A percentile compares a stretch with the other conserved stretches of the same genome.
These are phyloP conservation scores for Psittacula derbiana DNA, from an alignment of 2,797 vertebrate species.

Conservation along the genomic window DNA sequence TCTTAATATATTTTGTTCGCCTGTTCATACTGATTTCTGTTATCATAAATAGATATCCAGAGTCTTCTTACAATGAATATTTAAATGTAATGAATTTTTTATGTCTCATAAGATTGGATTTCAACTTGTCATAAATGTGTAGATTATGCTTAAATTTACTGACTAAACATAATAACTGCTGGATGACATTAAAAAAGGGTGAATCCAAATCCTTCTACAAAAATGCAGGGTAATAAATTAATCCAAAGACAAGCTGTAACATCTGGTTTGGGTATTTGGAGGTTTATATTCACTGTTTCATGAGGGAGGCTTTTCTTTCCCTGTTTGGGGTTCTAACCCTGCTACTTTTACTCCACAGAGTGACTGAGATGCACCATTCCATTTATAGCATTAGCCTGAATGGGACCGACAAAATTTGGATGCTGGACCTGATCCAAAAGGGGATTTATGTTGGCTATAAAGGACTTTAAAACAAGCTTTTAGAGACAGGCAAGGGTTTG, in stretches of 20 bases:
- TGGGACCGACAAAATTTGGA: not conserved
- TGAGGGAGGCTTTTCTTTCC: not conserved
- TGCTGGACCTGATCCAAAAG: not conserved
- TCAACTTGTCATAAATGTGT: slow-evolving; percentile 34
- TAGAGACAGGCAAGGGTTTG: not conserved
- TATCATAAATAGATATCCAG: slow-evolving; percentile 45
- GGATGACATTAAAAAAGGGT: slow-evolving; percentile 8
- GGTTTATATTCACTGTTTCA: not conserved
- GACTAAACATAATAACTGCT: slow-evolving; percentile 46
- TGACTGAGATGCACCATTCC: not conserved
- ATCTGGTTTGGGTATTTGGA: not conserved
- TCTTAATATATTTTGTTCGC: slow-evolving; percentile 10
- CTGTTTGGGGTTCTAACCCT: not conserved
- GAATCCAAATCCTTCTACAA: not conserved
- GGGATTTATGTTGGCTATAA: not conserved
- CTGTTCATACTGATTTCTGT: not conserved
- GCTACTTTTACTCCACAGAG: not conserved
- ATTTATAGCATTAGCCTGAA: not conserved
- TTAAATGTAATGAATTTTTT: slow-evolving; percentile 60
- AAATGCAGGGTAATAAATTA: not conserved
- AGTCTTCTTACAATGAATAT: slow-evolving; percentile 54
- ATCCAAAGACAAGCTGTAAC: not conserved
- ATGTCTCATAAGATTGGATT: slow-evolving; percentile 21
- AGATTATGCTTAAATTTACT: slow-evolving; percentile 56
- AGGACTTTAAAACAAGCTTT: not conserved